Conservation (phyloP, 2,113 vertebrate species). For the Podilymbus podiceps region DNA sequence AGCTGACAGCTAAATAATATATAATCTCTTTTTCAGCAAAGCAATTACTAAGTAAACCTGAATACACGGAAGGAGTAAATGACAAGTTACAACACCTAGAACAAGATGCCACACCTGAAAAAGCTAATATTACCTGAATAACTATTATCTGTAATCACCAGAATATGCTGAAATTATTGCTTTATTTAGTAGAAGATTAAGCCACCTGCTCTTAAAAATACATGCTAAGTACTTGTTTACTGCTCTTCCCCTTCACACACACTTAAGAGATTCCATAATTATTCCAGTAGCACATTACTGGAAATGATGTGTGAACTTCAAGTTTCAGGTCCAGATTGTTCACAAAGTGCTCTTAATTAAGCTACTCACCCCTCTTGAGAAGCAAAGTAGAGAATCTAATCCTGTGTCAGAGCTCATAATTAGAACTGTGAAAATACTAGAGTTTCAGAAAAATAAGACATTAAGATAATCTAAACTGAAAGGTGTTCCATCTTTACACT, state of each 20-base stretch:
- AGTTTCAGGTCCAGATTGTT: background rate
- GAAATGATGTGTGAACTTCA: background rate
- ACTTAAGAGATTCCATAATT: background rate
- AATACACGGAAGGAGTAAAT: constrained; percentile 33
- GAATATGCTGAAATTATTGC: constrained; percentile 64
- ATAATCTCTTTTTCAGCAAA: constrained; percentile 74
- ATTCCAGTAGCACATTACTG: background rate
- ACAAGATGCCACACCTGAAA: constrained; percentile 72
- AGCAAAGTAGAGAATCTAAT: background rate
- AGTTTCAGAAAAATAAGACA: background rate
- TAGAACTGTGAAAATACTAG: background rate
- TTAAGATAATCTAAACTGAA: background rate
- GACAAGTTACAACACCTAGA: constrained; percentile 64
- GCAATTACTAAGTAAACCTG: constrained; percentile 67
- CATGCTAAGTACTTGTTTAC: constrained; percentile 1
- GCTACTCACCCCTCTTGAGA: background rate
- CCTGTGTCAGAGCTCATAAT: background rate
- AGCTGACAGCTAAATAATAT: constrained; percentile 74
- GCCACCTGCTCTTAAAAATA: constrained; percentile 59
- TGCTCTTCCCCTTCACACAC: background rate
- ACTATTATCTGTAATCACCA: constrained; percentile 70
- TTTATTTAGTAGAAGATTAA: constrained; percentile 70
- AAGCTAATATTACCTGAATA: constrained; percentile 65
- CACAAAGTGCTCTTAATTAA: background rate
- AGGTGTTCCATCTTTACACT: background rate